Evolutionary conservation across 2,888 invertebrate species (phyloP).

Genomic region (Cantharis nigra): DNA sequence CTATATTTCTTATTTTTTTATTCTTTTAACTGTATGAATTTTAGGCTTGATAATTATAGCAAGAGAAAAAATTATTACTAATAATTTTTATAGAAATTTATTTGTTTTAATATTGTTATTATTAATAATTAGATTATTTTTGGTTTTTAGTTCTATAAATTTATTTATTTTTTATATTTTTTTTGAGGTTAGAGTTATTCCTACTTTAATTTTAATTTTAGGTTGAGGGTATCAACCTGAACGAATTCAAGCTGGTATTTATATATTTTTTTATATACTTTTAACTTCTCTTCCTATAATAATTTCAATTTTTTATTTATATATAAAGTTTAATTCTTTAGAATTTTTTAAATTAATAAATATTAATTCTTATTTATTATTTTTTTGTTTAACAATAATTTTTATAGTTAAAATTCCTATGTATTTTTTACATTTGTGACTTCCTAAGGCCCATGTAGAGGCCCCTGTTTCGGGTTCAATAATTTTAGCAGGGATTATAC

Average conservation of each 20-base stretch:
- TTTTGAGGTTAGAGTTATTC: no score
- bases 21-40: conserved; percentile 51
- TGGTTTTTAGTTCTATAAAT: conserved; percentile 63
- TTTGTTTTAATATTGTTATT: conserved; percentile 61
- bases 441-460: conserved; percentile 78
- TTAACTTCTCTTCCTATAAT: conserved; percentile 69
- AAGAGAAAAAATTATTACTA: conserved; percentile 58
- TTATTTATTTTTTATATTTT: conserved; percentile 68
- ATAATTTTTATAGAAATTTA: conserved; percentile 57
- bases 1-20: conserved; percentile 59
- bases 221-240: conserved; percentile 66
- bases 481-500: conserved; percentile 68
- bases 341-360: conserved; percentile 59
- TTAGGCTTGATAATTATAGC: conserved; percentile 45
- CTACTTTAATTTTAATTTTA: no score
- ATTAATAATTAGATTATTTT: conserved; percentile 61
- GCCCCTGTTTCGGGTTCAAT: conserved; percentile 75
- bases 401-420: conserved; percentile 76
- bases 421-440: conserved; percentile 71
- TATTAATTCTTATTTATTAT: conserved; percentile 56
- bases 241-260: conserved; percentile 67
- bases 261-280: conserved; percentile 74
- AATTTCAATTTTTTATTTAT: conserved; percentile 61
- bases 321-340: conserved; percentile 55
- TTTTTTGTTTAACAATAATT: conserved; percentile 62